Conservation (phyloP, 1,140 invertebrate species). For the Lucilia cuprina region DNA sequence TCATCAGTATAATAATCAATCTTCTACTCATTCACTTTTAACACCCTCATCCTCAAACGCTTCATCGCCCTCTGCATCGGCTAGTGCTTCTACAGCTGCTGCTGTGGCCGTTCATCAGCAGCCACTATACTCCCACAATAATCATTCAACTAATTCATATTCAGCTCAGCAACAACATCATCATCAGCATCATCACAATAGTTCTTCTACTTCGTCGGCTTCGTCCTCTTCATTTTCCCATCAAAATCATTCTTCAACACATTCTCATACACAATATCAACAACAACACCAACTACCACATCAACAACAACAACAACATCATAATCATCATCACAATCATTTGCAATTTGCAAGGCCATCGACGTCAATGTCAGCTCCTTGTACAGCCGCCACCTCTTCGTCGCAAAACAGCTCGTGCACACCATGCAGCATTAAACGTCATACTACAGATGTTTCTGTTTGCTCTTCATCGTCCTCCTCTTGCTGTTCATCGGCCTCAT, state of each 20-base stretch:
- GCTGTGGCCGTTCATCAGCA: slow-evolving; percentile 37
- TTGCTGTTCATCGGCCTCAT: slow-evolving; percentile 38
- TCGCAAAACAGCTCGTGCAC: slow-evolving; percentile 29
- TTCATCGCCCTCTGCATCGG: slow-evolving; percentile 38
- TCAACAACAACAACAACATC: slow-evolving; percentile 18
- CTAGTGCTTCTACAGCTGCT: slow-evolving; percentile 37
- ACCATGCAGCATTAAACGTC: slow-evolving; percentile 40
- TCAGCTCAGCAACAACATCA: slow-evolving; percentile 37
- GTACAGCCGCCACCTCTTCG: slow-evolving; percentile 26
- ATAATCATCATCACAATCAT: slow-evolving; percentile 7
- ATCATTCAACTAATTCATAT: background rate
- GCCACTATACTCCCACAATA: slow-evolving; percentile 30
- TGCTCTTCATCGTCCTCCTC: slow-evolving; percentile 41
- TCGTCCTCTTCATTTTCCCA: background rate
- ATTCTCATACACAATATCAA: background rate
- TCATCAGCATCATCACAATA: slow-evolving; percentile 27
- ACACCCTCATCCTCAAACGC: slow-evolving; percentile 39
- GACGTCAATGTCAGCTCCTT: slow-evolving; percentile 38
- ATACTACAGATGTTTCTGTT: slow-evolving; percentile 36
- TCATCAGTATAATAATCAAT: slow-evolving; percentile 34
- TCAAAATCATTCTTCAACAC: slow-evolving; percentile 7
- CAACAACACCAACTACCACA: slow-evolving; percentile 16
- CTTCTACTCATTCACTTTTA: slow-evolving; percentile 33
- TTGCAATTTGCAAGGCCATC: slow-evolving; percentile 38
- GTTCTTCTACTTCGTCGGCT: background rate